phyloP scores from a whole-genome alignment of 2,113 vertebrate species.

The Rhynchopsitta pachyrhyncha region DNA sequence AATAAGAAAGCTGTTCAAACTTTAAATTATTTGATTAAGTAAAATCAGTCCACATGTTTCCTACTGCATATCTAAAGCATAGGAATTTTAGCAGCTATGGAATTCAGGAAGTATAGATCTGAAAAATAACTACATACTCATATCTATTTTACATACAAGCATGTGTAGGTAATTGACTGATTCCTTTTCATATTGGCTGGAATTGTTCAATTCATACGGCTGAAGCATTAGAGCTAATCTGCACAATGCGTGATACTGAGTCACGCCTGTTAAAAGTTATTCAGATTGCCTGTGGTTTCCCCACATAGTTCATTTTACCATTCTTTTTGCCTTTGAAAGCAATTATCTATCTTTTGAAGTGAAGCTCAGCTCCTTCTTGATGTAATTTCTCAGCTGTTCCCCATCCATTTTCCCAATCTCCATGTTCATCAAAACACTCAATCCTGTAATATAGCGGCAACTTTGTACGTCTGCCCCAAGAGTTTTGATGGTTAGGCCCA shows the following conservation, averaged over 20 bases:
- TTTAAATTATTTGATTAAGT: neutral
- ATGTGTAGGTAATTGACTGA: neutral
- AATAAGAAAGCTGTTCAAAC: neutral
- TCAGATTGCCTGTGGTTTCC: neutral
- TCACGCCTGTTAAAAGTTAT: neutral
- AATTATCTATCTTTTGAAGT: neutral
- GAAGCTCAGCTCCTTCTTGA: neutral
- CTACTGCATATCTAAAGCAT: neutral
- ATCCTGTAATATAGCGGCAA: neutral
- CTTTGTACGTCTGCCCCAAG: neutral
- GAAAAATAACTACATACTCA: neutral
- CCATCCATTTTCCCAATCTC: neutral
- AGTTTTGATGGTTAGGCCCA: neutral
- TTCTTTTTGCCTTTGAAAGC: neutral
- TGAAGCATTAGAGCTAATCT: neutral
- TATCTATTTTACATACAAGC: neutral
- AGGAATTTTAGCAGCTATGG: neutral
- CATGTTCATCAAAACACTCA: neutral
- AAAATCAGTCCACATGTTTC: neutral
- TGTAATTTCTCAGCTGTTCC: neutral
- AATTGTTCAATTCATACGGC: neutral
- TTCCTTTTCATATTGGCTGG: neutral
- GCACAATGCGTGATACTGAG: accelerated
- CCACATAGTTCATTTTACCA: neutral
- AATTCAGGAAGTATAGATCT: neutral